Evolutionary conservation across 2,113 vertebrate genomes (phyloP), one percentile per base, ranked within the genome.

Genomic region (Oncorhynchus clarkii): DNA sequence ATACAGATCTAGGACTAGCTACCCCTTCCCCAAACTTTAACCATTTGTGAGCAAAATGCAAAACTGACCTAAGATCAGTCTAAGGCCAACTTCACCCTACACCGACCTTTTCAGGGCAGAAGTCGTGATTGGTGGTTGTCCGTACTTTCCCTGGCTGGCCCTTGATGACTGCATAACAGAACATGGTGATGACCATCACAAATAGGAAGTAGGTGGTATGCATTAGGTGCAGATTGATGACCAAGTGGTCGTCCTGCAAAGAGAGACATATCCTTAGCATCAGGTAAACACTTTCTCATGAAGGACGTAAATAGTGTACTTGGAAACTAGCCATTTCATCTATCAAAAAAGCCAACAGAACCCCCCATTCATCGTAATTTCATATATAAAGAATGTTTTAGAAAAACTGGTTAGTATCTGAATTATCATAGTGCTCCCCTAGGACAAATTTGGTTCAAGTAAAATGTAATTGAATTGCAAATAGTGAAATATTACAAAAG

Each of bases 161-260:
- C 82, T 97, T 98, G 84, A 99, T 98, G 86, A 99, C 98, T 77
- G 98, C 97, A 80, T 98, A 99, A 94, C 98, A 99, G 94, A 99
- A 99, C 95, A 99, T 97, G 0, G 98, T 99, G 84, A 99, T 99
- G 92, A 99, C 97, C 97, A 99, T 99, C 91, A 99, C 97, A 51
- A 99, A 99, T 73, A 99, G 95, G 87, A 99, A 99, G 92, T 99
- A 99, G 91, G 97, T 99, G 82, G 98, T 99, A 83, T 99, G 97
- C 97, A 99, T 99, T 88, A 99, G 94, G 84, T 99, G 98, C 85
- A 99, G 91, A 89, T 99, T 99, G 91, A 99, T 99, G 77, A 99
- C 94, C 1, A 97, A 99, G 59, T 96, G 97, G 89, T 99, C 98
- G 2, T 99, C 98, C 98, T 99, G 65, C 14, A 67, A 31, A 59